Evolutionary conservation across 2,888 invertebrate genomes (phyloP).

Genomic region (Pheosia tremula): DNA sequence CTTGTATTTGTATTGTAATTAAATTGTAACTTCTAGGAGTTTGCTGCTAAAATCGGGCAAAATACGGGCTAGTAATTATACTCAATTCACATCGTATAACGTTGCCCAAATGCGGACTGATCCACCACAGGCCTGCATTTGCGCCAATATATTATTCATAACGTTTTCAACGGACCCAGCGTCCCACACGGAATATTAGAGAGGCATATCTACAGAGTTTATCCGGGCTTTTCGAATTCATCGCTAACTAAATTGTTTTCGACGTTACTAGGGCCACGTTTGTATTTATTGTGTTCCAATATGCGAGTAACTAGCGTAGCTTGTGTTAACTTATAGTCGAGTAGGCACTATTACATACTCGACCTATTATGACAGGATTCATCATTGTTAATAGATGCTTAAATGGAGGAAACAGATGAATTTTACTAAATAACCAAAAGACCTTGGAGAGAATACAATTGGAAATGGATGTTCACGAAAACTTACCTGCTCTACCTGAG

Average conservation of each 20-base stretch:
- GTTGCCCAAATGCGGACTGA: slow-evolving; percentile 52
- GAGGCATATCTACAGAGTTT: slow-evolving; percentile 63
- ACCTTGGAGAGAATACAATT: no score
- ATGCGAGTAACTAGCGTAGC: neutral
- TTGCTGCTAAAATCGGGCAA: no score
- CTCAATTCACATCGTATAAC: slow-evolving; percentile 1
- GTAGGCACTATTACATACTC: no score
- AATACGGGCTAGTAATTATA: no score
- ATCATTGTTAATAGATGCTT: neutral
- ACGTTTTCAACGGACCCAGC: slow-evolving; percentile 72
- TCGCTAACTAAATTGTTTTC: slow-evolving; percentile 77
- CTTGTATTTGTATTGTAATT: no score
- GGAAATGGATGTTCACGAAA: no score
- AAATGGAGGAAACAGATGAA: no score
- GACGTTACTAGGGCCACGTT: slow-evolving; percentile 35
- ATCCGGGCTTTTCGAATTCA: slow-evolving; percentile 71
- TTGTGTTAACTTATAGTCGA: no score
- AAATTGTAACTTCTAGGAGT: no score
- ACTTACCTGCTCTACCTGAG: no score
- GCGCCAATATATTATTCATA: slow-evolving; percentile 75
- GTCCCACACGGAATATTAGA: slow-evolving; percentile 81
- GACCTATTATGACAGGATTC: neutral
- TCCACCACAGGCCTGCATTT: slow-evolving; percentile 59
- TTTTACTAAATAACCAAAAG: no score
- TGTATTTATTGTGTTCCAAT: slow-evolving; percentile 8